These are phyloP conservation scores for Cerastoderma edule DNA, from an alignment of 2,888 invertebrate genomes.

Conservation along the genomic window DNA sequence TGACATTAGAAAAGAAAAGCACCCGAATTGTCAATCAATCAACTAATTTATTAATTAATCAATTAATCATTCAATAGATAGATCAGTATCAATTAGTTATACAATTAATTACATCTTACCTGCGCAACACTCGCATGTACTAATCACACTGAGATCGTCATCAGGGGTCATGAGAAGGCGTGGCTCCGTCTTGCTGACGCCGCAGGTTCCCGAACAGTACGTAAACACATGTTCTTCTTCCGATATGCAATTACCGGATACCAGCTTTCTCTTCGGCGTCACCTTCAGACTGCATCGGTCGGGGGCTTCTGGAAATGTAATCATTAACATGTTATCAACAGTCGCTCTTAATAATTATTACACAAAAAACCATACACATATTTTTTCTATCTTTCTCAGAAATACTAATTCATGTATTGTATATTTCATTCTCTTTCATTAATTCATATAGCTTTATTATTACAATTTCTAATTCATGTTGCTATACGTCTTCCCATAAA, in stretches of 20 bases:
- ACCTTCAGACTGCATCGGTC: constrained; percentile 35
- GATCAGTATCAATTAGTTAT: too few species aligned
- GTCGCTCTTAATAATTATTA: too few species aligned
- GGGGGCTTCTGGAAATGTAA: constrained; percentile 25
- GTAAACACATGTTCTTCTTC: constrained; percentile 33
- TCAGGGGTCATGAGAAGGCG: constrained; percentile 8
- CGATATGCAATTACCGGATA: constrained; percentile 31
- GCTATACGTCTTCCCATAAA: too few species aligned
- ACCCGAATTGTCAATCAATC: too few species aligned
- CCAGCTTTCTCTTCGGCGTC: constrained; percentile 28
- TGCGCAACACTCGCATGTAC: constrained; percentile 31
- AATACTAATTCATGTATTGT: too few species aligned
- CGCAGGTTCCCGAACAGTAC: constrained; percentile 33
- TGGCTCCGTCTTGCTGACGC: constrained; percentile 28
- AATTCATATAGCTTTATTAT: too few species aligned
- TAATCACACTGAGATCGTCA: constrained; percentile 23
- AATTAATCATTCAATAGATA: too few species aligned
- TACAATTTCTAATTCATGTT: not conserved
- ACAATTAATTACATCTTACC: constrained; percentile 6
- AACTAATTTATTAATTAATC: too few species aligned
- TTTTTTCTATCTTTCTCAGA: too few species aligned
- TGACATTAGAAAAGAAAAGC: too few species aligned
- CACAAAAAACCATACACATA: too few species aligned
- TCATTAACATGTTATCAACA: not conserved
- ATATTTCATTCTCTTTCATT: too few species aligned